Conservation (phyloP, 2,797 vertebrate genomes). For the Cyprinella venusta region DNA sequence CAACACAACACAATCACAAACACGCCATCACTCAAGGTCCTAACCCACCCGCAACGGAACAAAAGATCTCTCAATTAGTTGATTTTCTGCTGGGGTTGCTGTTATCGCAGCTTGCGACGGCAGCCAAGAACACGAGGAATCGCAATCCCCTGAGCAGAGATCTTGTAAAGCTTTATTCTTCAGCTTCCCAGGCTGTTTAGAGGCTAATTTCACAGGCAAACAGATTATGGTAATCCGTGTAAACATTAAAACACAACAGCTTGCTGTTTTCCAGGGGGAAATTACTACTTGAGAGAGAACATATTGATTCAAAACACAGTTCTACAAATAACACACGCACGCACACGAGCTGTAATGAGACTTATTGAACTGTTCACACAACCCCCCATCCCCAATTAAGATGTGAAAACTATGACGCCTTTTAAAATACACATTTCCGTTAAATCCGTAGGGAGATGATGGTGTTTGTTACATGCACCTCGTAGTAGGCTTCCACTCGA, state of each 20-base stretch:
- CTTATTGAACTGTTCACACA: conserved; percentile 70
- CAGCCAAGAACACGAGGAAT: conserved; percentile 57
- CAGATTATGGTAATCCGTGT: conserved; percentile 87
- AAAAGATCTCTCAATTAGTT: conserved; percentile 63
- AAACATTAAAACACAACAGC: conserved; percentile 84
- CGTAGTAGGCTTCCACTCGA: background rate
- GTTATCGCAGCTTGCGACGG: conserved; percentile 73
- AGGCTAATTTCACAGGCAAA: conserved; percentile 85
- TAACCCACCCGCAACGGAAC: conserved; percentile 56
- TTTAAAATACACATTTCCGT: conserved; percentile 30
- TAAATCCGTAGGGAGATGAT: conserved; percentile 25
- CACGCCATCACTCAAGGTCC: conserved; percentile 50
- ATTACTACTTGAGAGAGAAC: conserved; percentile 79
- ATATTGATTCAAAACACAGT: conserved; percentile 77
- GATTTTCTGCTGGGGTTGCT: conserved; percentile 64
- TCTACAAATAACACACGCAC: conserved; percentile 77
- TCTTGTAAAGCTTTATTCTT: conserved; percentile 72
- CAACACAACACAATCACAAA: conserved; percentile 54
- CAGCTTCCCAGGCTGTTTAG: conserved; percentile 78
- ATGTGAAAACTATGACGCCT: conserved; percentile 47
- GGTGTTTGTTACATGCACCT: background rate
- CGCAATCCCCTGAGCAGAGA: conserved; percentile 73
- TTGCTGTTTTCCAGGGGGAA: conserved; percentile 79
- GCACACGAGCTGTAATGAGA: conserved; percentile 76
- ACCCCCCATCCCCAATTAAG: conserved; percentile 53